A percentile compares a stretch with the other conserved stretches of the same genome.
These are phyloP conservation scores for Herpetotheres cachinnans DNA, from an alignment of 2,113 vertebrate genomes.

Conservation along the genomic window DNA sequence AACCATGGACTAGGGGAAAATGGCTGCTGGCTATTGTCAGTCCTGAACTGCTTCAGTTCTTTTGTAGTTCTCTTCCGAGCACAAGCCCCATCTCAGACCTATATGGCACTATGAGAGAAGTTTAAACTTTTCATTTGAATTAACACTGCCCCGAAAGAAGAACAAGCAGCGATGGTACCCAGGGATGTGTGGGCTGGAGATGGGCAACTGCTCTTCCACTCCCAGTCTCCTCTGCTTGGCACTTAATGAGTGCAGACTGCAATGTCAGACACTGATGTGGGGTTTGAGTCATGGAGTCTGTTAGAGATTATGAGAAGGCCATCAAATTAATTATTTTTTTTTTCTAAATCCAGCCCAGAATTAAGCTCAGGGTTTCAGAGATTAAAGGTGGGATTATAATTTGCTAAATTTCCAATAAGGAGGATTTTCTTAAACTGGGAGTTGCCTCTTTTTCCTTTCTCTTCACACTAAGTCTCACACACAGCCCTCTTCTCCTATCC, in stretches of 20 bases:
- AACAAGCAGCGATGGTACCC: accelerated
- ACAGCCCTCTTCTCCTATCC: neutral
- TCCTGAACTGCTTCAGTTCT: accelerated
- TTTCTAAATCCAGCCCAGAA: neutral
- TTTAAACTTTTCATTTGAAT: neutral
- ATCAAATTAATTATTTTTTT: neutral
- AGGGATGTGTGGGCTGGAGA: neutral
- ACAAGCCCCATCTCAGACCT: neutral
- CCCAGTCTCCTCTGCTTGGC: neutral
- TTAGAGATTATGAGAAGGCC: neutral
- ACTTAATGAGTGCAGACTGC: accelerated
- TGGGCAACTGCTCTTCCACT: neutral
- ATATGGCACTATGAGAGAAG: accelerated
- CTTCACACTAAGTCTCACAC: neutral
- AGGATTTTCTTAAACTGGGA: constrained; percentile 19
- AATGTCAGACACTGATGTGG: accelerated
- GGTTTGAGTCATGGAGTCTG: neutral
- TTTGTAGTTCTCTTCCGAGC: neutral
- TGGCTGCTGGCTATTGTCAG: accelerated
- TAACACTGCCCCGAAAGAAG: neutral
- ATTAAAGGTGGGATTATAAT: constrained; percentile 29
- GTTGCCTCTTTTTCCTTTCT: neutral
- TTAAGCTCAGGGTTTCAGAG: neutral
- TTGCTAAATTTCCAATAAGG: neutral
- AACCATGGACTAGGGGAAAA: neutral